Conservation (phyloP, 2,797 vertebrate species). For the Halcyon chelicuti region DNA sequence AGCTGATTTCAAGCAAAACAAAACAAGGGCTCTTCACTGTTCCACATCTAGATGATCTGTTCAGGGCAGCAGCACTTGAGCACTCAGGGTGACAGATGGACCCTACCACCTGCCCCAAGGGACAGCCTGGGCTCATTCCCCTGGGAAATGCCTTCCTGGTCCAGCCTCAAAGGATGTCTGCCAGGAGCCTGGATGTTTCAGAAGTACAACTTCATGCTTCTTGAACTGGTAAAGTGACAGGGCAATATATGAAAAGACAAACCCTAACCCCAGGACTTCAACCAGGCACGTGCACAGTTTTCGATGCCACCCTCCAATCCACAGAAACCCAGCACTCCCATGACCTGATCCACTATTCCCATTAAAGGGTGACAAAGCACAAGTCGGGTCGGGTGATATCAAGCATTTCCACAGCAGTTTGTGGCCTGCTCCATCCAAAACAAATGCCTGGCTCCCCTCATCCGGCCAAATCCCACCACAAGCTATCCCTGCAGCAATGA, state of each 20-base stretch:
- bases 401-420: background rate
- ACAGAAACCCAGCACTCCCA: background rate
- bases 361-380: background rate
- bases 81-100: background rate
- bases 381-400: background rate
- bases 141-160: background rate
- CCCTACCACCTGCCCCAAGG: background rate
- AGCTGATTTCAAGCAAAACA: accelerated
- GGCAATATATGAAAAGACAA: accelerated
- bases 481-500: background rate
- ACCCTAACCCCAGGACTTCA: background rate
- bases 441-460: background rate
- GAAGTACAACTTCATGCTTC: background rate
- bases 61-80: background rate
- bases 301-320: background rate
- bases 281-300: accelerated
- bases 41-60: background rate
- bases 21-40: background rate
- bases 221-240: background rate
- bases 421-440: background rate
- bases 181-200: background rate
- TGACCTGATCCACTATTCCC: accelerated
- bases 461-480: background rate
- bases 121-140: background rate
- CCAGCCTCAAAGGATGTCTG: background rate